Evolutionary conservation across 1,140 invertebrate genomes (phyloP).

Genomic region (Batillaria attramentaria): DNA sequence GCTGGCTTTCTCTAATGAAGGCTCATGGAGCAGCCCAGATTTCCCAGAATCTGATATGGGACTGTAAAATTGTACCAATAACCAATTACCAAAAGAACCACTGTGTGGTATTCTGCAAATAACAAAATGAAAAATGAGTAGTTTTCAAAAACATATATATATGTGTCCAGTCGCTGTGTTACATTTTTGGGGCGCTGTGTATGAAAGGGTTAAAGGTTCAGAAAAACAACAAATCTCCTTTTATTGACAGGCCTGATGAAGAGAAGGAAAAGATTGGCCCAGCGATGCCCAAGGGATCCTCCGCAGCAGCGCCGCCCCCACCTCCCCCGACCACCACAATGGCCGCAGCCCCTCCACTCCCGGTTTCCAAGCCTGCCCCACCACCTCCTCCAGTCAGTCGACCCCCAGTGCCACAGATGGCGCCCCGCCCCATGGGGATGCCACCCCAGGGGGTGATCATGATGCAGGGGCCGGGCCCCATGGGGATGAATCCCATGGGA

Average conservation of each 20-base stretch:
- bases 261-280: slow-evolving; percentile 85
- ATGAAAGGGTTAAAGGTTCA: too few species aligned
- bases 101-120: too few species aligned
- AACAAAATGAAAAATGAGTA: too few species aligned
- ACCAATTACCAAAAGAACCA: too few species aligned
- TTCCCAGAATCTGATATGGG: too few species aligned
- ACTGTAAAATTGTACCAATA: too few species aligned
- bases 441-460: slow-evolving; percentile 45
- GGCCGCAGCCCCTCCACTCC: slow-evolving; percentile 40
- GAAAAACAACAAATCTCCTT: too few species aligned
- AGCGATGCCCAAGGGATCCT: slow-evolving; percentile 58
- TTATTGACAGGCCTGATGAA: slow-evolving; percentile 82
- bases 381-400: slow-evolving; percentile 40
- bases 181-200: too few species aligned
- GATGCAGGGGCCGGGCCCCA: slow-evolving; percentile 22
- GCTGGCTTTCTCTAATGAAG: too few species aligned
- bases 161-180: too few species aligned
- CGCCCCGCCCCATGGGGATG: slow-evolving; percentile 52
- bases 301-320: slow-evolving; percentile 50
- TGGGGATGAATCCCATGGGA: slow-evolving; percentile 21
- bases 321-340: slow-evolving; percentile 50
- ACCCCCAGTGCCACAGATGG: slow-evolving; percentile 42
- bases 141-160: too few species aligned
- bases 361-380: slow-evolving; percentile 59
- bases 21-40: too few species aligned